Base-by-base conservation (phyloP, 2,113 vertebrate genomes). In the Geothlypis trichas region DNA sequence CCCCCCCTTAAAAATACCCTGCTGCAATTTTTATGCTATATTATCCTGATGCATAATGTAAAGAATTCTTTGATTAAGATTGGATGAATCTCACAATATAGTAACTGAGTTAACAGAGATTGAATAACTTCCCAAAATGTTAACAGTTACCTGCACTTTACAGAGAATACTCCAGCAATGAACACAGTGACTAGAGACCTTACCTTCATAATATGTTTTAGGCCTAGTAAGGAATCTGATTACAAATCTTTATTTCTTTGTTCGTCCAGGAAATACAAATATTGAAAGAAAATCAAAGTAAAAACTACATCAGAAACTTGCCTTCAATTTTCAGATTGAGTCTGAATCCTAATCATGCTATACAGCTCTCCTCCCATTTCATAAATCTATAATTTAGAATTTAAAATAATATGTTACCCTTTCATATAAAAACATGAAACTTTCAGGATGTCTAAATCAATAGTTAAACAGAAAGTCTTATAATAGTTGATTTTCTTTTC, bases 1-100 rank as follows among this genome's bases (percentile, higher is more conserved):
- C 22, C 4, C 4, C 1, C 11, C 28, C 7, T 46, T 76, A 55
- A 89, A 79, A 84, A 76, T 12, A 35, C 1, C 0, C 0, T 63
- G 5, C 20, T 84, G 11, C 5, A 39, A 35, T 37, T 88, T 91
- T 92, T 83, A 39, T 41, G 37, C 14, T 41, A 33, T 8, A 27
- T 10, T 37, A 47, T 72, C 6, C 5, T 68, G 9, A 72, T 68
- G 6, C 7, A 42, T 7, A n/a, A 1, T 30, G 2, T 19, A 81
- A 80, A 77, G 7, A 26, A 1, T 39, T 76, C 5, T 74, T 74
- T 55, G 52, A 67, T 55, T 51, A 84, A 66, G 28, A 5, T 13
- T 52, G 20, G 1, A 62, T 49, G 15, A 81, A 61, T 44, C 65
- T 84, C 30, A 41, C 41, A 26, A 7, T 49, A 47, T 33, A 1